Evolutionary conservation across 2,888 invertebrate genomes (phyloP).

Genomic region (Meteorus cinctellus): DNA sequence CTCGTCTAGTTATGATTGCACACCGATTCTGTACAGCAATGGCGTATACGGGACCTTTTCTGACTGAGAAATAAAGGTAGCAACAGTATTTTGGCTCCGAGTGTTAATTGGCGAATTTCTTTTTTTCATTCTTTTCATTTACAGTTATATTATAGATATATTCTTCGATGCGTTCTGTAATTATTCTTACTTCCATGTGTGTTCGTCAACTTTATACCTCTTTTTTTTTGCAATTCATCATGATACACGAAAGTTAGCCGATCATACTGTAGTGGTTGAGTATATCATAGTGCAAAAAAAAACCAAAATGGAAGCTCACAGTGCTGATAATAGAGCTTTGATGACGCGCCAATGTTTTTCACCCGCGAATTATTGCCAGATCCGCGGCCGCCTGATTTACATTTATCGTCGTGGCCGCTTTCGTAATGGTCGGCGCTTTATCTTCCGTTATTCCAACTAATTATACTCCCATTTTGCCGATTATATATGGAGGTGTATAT

Average conservation of each 20-base stretch:
- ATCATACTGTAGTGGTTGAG: no score
- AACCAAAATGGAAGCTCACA: conserved; percentile 51
- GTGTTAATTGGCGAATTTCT: conserved; percentile 54
- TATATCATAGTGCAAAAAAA: neutral
- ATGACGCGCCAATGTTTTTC: conserved; percentile 69
- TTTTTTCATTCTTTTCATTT: conserved; percentile 11
- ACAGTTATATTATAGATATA: neutral
- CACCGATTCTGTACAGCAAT: conserved; percentile 47
- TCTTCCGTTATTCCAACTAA: conserved; percentile 71
- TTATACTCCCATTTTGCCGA: conserved; percentile 68
- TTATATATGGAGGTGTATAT: conserved; percentile 63
- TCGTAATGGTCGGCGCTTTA: conserved; percentile 69
- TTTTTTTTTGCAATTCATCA: neutral
- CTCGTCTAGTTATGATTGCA: conserved; percentile 65
- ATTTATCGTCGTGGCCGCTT: conserved; percentile 68
- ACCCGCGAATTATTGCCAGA: conserved; percentile 69
- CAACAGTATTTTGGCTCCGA: conserved; percentile 53
- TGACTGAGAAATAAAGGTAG: conserved; percentile 44
- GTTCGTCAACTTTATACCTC: neutral
- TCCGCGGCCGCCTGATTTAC: conserved; percentile 70
- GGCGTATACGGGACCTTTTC: neutral
- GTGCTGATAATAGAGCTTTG: conserved; percentile 65
- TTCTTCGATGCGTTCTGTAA: neutral
- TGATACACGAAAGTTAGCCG: no score
- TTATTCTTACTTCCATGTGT: no score